Evolutionary conservation across 2,888 invertebrate genomes (phyloP).

Genomic region (Sarcophaga variegata): DNA sequence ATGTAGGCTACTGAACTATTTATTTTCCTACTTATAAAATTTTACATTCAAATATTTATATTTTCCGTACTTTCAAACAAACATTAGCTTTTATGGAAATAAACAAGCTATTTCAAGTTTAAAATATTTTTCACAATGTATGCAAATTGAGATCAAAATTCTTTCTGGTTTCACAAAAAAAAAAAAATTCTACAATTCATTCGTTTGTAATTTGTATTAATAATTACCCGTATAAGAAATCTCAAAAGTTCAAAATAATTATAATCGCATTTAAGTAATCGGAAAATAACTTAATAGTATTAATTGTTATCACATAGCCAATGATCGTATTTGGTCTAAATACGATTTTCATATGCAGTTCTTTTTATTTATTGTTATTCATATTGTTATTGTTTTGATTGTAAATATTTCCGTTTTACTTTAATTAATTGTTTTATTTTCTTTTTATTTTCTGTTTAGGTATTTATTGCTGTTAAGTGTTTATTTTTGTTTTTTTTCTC

Average conservation of each 20-base stretch:
- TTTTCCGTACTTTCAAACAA: too few relatives aligned
- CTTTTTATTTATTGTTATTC: neutral
- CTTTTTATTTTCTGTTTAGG: neutral
- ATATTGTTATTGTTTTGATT: neutral
- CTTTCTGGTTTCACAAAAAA: too few relatives aligned
- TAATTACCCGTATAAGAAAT: neutral
- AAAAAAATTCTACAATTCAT: too few relatives aligned
- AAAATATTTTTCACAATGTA: too few relatives aligned
- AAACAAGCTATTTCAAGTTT: too few relatives aligned
- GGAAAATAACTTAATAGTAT: neutral
- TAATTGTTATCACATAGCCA: neutral
- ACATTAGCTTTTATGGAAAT: too few relatives aligned
- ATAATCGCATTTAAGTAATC: neutral
- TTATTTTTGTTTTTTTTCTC: neutral
- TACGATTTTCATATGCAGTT: neutral
- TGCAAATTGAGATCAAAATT: too few relatives aligned
- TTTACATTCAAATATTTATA: too few relatives aligned
- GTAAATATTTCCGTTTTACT: neutral
- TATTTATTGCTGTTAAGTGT: neutral
- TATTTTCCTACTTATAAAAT: too few relatives aligned
- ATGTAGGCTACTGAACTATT: too few relatives aligned
- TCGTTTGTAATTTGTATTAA: neutral
- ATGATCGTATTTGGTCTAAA: neutral
- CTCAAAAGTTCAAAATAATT: neutral
- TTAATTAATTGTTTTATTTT: neutral